Percentiles rank a stretch among this genome's conserved stretches.
phyloP scores from a whole-genome alignment of 2,797 vertebrate genomes.

The Cirrhinus molitorella region DNA sequence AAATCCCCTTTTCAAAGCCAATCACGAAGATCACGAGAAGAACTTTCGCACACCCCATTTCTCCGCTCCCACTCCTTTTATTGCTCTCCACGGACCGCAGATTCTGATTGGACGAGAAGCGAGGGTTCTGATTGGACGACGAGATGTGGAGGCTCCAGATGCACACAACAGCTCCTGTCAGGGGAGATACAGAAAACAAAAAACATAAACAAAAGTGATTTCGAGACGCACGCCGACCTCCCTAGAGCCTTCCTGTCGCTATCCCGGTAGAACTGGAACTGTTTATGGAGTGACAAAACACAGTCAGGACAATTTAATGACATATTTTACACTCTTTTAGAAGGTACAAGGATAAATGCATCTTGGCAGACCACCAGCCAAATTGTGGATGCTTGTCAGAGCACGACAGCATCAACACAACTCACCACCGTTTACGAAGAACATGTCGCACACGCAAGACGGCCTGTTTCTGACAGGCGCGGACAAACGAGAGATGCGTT shows the following conservation, averaged over 20 bases:
- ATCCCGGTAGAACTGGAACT: slow-evolving; percentile 28
- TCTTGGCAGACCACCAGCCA: slow-evolving; percentile 73
- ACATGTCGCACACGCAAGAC: slow-evolving; percentile 66
- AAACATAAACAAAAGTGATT: slow-evolving; percentile 63
- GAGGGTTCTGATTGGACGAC: slow-evolving; percentile 27
- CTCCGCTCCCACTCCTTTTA: slow-evolving; percentile 49
- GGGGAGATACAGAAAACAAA: slow-evolving; percentile 61
- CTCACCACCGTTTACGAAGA: slow-evolving; percentile 66
- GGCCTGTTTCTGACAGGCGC: slow-evolving; percentile 50
- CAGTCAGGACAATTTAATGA: slow-evolving; percentile 73
- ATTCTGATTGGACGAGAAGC: slow-evolving; percentile 37
- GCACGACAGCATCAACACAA: slow-evolving; percentile 69
- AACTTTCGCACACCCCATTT: slow-evolving; percentile 75
- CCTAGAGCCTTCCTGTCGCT: slow-evolving; percentile 30
- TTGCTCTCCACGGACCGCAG: neutral
- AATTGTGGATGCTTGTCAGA: slow-evolving; percentile 73
- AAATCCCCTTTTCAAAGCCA: slow-evolving; percentile 74
- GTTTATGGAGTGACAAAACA: slow-evolving; percentile 20
- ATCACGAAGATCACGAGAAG: slow-evolving; percentile 77
- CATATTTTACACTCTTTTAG: slow-evolving; percentile 70
- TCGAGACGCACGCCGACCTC: slow-evolving; percentile 25
- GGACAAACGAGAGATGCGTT: slow-evolving; percentile 46
- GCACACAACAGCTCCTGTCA: slow-evolving; percentile 46
- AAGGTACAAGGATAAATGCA: slow-evolving; percentile 76
- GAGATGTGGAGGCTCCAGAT: slow-evolving; percentile 53